Evolutionary conservation across 2,113 vertebrate species (phyloP), one percentile per base, ranked within the genome.

Genomic region (Numida meleagris): DNA sequence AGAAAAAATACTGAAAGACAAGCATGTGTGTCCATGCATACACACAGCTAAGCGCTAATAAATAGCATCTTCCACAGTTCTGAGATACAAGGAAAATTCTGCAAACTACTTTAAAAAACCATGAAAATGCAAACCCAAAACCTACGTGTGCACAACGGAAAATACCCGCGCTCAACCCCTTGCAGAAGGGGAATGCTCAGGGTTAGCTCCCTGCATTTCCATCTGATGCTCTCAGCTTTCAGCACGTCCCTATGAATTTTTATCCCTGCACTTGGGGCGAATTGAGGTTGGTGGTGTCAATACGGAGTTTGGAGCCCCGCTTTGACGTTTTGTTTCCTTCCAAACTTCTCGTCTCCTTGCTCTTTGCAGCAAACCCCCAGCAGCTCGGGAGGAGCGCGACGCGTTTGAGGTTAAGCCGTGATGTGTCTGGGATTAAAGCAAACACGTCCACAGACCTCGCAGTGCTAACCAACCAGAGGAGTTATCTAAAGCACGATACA

Each of bases 211-310:
- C 75, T n/a, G 67, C 82, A 78, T 93, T 86, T 62, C 74, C 70
- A 55, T 68, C 75, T 88, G 83, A 95, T 86, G 71, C 90, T 96
- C 91, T 82, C 91, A 95, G 95, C 90, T 85, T 95, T 96, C 93
- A 94, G 93, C 95, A 75, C 36, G 80, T 79, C 90, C 88, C 90
- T 70, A 84, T 94, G 90, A 93, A 96, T 95, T 95, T 97, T 94
- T 94, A 96, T 95, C 95, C 87, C 85, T 79, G 80, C 77, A 76
- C 88, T 86, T 81, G 75, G 84, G 95, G 95, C 93, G 92, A 96
- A 94, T 96, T 90, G 96, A 94, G 89, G 96, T 81, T 92, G 91
- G 86, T 80, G 78, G 82, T 94, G 89, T 96, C 96, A 93, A 93
- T 84, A 66, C 12, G 0, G 83, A 61, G 53, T 42, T 94, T 92